Base-by-base conservation (phyloP, 2,797 vertebrate species). In the Acomys russatus region DNA sequence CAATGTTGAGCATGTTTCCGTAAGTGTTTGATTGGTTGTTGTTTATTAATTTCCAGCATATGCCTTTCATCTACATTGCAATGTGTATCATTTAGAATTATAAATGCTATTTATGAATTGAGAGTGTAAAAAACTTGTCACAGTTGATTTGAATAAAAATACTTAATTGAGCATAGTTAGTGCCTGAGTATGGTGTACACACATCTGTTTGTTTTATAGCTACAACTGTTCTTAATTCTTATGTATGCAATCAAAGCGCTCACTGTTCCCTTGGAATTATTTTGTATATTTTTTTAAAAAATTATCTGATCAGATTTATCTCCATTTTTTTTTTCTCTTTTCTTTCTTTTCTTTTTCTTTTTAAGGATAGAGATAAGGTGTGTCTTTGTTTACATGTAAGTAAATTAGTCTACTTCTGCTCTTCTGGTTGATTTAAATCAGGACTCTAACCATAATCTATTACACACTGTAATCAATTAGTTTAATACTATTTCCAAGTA, bases 71-170 rank as follows among this genome's bases (percentile, higher is more conserved):
- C 30, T 73, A 35, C 30, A 73, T 54, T 77, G 23, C 20, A 63
- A 63, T 86, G 78, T 38, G 0, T 30, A 18, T 15, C 78, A 11
- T 82, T 87, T 87, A 89, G 33, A 70, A 64, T 94, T 70, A 91
- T 85, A 68, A 95, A 76, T 95, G 12, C 28, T 82, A 73, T 73
- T 94, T 85, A 74, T 7, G 79, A 96, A 89, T 92, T 71, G 35
- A 91, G 28, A 88, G 82, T 61, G 85, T 86, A 85, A 96, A 44
- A 90, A 86, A 73, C 33, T 33, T 76, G 22, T 73, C 64, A 78
- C 12, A 77, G 33, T 64, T 91, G 63, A 85, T 92, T 96, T 74
- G n/a, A 86, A 85, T 76, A 85, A 92, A 88, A 91, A 92, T 88
- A 86, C 2, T 63, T 44, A 90, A 49, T 79, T 90, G 54, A 22